phyloP scores from a whole-genome alignment of 2,888 invertebrate species.

The Drosophila anomalata region DNA sequence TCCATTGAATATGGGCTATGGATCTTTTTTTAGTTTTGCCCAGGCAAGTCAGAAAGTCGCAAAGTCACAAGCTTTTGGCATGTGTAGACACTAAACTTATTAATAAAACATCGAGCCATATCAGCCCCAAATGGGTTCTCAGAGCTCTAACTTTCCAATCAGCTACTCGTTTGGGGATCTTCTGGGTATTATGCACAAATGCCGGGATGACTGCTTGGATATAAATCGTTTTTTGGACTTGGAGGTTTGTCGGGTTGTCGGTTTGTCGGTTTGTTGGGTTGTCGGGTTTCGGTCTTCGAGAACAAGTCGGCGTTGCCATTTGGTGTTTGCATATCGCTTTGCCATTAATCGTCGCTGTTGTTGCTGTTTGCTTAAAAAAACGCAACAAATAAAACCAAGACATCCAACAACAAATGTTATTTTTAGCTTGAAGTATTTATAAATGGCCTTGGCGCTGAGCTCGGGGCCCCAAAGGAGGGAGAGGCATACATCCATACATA shows the following conservation, averaged over 20 bases:
- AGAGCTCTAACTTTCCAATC: slow-evolving; percentile 17
- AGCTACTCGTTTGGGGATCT: slow-evolving; percentile 12
- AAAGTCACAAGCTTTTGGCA: slow-evolving; percentile 13
- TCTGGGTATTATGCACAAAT: slow-evolving; percentile 8
- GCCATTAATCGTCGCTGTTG: slow-evolving; percentile 53
- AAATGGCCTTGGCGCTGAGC: slow-evolving; percentile 76
- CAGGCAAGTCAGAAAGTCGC: not conserved
- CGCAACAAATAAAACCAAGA: slow-evolving; percentile 13
- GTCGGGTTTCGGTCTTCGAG: slow-evolving; percentile 12
- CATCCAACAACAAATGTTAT: slow-evolving; percentile 57
- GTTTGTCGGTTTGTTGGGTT: not conserved
- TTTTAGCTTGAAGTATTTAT: slow-evolving; percentile 79
- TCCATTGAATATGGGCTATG: slow-evolving; percentile 25
- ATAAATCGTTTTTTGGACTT: not conserved
- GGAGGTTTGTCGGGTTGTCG: not conserved
- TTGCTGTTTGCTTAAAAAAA: slow-evolving; percentile 31
- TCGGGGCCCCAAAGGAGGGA: slow-evolving; percentile 9
- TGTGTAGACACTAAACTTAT: slow-evolving; percentile 46
- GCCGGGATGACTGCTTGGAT: not conserved
- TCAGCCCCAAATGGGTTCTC: slow-evolving; percentile 9
- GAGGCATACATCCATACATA: not conserved
- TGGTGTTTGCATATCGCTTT: slow-evolving; percentile 59
- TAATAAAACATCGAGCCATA: slow-evolving; percentile 50
- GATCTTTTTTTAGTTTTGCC: slow-evolving; percentile 38
- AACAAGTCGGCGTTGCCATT: slow-evolving; percentile 47